Base-by-base conservation (phyloP, 2,113 vertebrate species). In the Coreoperca whiteheadi region DNA sequence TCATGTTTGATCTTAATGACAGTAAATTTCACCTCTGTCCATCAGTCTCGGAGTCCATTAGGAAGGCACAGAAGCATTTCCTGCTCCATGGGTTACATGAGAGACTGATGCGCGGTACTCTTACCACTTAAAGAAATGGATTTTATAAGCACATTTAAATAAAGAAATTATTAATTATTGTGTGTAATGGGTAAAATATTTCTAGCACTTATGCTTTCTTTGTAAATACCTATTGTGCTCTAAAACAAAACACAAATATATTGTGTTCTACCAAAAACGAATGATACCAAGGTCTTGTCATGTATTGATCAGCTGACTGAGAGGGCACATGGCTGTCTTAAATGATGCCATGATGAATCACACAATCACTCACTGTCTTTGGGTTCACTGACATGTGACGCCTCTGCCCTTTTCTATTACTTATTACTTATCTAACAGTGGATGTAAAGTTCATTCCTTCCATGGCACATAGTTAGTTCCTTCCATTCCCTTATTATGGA, bases 341-440 rank as follows among this genome's bases (percentile, higher is more conserved):
- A 82, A 71, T 51, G 41, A 86, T 75, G 60, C 51, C 37, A 59
- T 75, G 67, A 77, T 85, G 77, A 83, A 83, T 81, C 73, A 68
- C 67, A 57, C 64, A 41, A 68, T 81, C 57, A 8, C 43, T 78
- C 60, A 20, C 34, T 72, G 59, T 56, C 64, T 65, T 21, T 39
- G 56, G n/a, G 50, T 43, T 88, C 81, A 74, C 71, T 79, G 81
- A 46, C 32, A 73, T 65, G 74, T 84, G 77, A 75, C 8, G 6
- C 41, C 46, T 73, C 23, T 83, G 60, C 51, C 69, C 63, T 82
- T 74, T 65, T 79, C 60, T 63, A 43, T 81, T 74, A 61, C 37
- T 54, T 46, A 56, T 53, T 20, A 69, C 64, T 74, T 73, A 66
- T 77, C 57, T 50, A 64, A 90, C 37, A 65, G 53, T 57, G 30